Percentiles rank a stretch among this genome's conserved stretches.
These are phyloP conservation scores for Elymnias hypermnestra DNA, from an alignment of 1,140 invertebrate genomes.

Conservation along the genomic window DNA sequence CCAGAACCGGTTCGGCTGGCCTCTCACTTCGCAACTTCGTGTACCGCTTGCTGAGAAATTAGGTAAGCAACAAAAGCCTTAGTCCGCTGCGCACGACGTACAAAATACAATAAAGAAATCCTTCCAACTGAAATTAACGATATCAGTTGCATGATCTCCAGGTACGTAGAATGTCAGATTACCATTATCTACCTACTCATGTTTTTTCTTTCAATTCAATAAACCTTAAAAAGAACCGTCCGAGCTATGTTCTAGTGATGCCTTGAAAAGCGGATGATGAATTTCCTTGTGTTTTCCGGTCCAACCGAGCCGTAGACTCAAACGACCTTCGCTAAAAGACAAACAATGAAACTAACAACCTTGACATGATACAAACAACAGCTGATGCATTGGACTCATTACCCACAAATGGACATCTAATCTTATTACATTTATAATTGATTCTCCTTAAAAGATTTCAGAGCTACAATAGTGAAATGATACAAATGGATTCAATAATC, in stretches of 20 bases:
- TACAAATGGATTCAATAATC: no score
- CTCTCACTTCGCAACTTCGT: slow-evolving; percentile 70
- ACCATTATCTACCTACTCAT: slow-evolving; percentile 2
- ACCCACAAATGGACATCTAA: slow-evolving; percentile 57
- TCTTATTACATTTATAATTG: slow-evolving; percentile 56
- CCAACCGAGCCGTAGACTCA: slow-evolving; percentile 43
- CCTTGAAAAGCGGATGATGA: slow-evolving; percentile 67
- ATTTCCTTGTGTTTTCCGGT: slow-evolving; percentile 71
- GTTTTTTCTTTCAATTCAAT: no score
- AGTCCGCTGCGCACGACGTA: slow-evolving; percentile 46
- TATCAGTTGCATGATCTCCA: slow-evolving; percentile 27
- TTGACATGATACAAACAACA: slow-evolving; percentile 64
- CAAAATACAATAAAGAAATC: slow-evolving; percentile 58
- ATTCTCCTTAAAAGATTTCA: slow-evolving; percentile 40
- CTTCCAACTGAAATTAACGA: slow-evolving; percentile 33
- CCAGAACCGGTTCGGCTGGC: slow-evolving; percentile 66
- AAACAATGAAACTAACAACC: slow-evolving; percentile 69
- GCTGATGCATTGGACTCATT: slow-evolving; percentile 57
- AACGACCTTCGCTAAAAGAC: slow-evolving; percentile 68
- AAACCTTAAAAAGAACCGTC: slow-evolving; percentile 23
- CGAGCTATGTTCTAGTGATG: slow-evolving; percentile 44
- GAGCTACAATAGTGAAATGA: slow-evolving; percentile 33
- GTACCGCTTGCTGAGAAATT: slow-evolving; percentile 70
- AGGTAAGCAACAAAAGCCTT: slow-evolving; percentile 70
- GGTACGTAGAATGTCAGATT: slow-evolving; percentile 28